These are phyloP conservation scores for Protaetia brevitarsis DNA, from an alignment of 1,140 invertebrate genomes.

Conservation along the genomic window DNA sequence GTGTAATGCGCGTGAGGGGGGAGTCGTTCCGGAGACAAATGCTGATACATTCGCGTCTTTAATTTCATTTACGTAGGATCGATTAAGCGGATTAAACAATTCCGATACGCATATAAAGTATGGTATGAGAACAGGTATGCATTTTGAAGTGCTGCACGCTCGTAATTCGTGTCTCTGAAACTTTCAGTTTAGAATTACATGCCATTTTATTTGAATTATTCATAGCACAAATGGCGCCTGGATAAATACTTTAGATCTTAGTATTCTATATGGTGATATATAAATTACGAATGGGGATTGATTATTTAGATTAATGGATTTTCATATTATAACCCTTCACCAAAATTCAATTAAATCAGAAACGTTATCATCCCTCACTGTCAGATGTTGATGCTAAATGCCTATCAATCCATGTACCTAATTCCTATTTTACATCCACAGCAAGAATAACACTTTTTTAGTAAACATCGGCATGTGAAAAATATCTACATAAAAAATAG, in stretches of 20 bases:
- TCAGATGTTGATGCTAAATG: too few species aligned
- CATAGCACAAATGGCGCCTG: neutral
- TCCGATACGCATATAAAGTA: neutral
- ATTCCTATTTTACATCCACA: too few species aligned
- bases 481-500: too few species aligned
- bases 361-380: too few species aligned
- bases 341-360: too few species aligned
- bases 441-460: too few species aligned
- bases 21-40: neutral
- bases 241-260: neutral
- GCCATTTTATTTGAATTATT: slow-evolving; percentile 11
- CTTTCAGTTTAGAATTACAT: neutral
- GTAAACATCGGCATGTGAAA: too few species aligned
- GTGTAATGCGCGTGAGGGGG: neutral
- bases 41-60: neutral
- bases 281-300: too few species aligned
- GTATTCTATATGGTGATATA: too few species aligned
- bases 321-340: too few species aligned
- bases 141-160: neutral
- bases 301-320: too few species aligned
- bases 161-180: neutral
- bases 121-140: neutral
- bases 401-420: too few species aligned
- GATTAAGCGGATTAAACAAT: neutral
- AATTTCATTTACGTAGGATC: neutral